Conservation (phyloP, 2,113 vertebrate genomes). For the Pandion haliaetus region DNA sequence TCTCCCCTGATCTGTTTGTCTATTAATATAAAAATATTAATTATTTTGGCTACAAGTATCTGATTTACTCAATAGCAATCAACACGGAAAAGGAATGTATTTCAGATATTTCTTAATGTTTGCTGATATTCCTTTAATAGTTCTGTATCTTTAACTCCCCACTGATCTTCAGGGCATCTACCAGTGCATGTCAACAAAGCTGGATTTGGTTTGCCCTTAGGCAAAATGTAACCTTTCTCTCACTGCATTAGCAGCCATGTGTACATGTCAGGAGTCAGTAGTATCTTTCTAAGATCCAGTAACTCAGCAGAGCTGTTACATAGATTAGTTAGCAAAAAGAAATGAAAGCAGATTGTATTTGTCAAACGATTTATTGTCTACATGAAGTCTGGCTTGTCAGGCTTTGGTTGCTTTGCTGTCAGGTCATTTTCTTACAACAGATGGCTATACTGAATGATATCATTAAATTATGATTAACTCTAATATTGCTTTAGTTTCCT, state of each 20-base stretch:
- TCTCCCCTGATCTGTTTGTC: not conserved
- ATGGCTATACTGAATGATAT: not conserved
- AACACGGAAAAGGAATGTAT: not conserved
- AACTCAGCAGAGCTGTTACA: not conserved
- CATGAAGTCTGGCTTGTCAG: not conserved
- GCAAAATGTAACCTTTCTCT: conserved; percentile 35
- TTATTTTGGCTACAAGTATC: not conserved
- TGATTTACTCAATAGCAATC: not conserved
- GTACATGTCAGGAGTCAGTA: not conserved
- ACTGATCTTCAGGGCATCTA: not conserved
- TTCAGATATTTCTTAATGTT: not conserved
- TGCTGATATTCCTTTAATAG: not conserved
- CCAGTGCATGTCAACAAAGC: not conserved
- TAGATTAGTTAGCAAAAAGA: conserved; percentile 27
- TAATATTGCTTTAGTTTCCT: not conserved
- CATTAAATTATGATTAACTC: conserved; percentile 20
- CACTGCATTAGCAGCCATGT: not conserved
- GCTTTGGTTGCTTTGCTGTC: not conserved
- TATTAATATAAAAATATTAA: not conserved
- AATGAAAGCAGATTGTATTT: conserved; percentile 39
- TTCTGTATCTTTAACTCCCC: not conserved
- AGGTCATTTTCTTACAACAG: conserved; percentile 29
- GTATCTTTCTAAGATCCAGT: not conserved
- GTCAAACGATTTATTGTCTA: conserved; percentile 41
- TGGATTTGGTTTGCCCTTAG: conserved; percentile 22